Base-by-base conservation (phyloP, 2,113 vertebrate species). In the Oryzias melastigma region DNA sequence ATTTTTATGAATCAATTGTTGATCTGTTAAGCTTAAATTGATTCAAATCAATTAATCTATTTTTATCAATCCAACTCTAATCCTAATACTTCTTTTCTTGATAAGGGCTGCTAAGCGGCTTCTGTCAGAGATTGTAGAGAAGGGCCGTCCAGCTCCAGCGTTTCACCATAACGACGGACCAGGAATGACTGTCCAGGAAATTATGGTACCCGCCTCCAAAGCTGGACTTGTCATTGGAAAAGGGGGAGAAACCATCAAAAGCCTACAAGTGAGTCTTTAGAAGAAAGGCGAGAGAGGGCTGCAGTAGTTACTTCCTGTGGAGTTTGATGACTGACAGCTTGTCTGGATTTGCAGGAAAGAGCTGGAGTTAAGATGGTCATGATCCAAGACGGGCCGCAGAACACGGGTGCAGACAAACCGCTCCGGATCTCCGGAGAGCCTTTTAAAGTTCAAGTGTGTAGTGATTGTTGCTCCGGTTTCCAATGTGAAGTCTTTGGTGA, bases 281-380 rank as follows among this genome's bases (percentile, higher is more conserved):
- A 12, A 29, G 29, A 8, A 22, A 22, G 22, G 2, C 22, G 24
- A 1, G 7, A 46, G 16, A n/a, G 15, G 19, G 20, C 13, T 5
- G 48, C 5, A 5, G 13, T 14, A 4, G 5, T 2, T 14, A 24
- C 22, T 25, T 51, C 35, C 35, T 35, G 35, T 15, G 2, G 24
- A 8, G 22, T 4, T 15, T 16, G 18, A 19, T 10, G 19, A 24
- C 4, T 7, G 12, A 18, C 14, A 14, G 3, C 16, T 66, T 46
- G n/a, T 18, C 2, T 6, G 42, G 3, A 7, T 20, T 27, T 77
- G 67, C 35, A 99, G 97, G 97, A 99, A 59, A 89, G 97, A 46
- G 95, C 96, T 49, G 97, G 97, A 63, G 97, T 99, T 60, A 98
- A 98, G 89, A 99, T 99, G 97, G 97, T 99, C 16, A 98, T 99